phyloP scores from a whole-genome alignment of 2,113 vertebrate genomes.

The Mobula hypostoma region DNA sequence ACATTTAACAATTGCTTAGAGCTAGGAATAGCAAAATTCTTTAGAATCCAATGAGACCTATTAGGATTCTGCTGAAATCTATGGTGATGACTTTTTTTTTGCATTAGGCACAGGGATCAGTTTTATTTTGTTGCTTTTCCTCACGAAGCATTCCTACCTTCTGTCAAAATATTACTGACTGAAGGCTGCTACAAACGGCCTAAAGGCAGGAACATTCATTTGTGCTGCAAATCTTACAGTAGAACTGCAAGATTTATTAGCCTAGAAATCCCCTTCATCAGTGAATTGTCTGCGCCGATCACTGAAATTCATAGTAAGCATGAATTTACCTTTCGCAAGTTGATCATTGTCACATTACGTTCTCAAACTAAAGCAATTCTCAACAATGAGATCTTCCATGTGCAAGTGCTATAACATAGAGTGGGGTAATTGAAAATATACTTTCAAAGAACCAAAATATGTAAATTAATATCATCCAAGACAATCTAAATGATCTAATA shows the following conservation, averaged over 20 bases:
- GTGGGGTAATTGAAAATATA: too few relatives aligned
- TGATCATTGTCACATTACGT: too few relatives aligned
- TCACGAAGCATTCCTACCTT: background rate
- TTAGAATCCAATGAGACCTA: background rate
- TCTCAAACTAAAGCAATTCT: too few relatives aligned
- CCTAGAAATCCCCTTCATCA: too few relatives aligned
- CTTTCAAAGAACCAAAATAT: too few relatives aligned
- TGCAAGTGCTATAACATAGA: too few relatives aligned
- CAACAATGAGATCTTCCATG: too few relatives aligned
- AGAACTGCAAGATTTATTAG: background rate
- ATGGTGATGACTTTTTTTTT: background rate
- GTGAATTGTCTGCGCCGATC: too few relatives aligned
- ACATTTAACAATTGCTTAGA: background rate
- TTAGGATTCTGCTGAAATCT: background rate
- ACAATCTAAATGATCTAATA: too few relatives aligned
- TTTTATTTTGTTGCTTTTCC: background rate
- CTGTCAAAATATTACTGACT: background rate
- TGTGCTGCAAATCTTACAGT: background rate
- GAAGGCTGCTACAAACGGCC: conserved; percentile 2
- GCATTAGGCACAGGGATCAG: background rate
- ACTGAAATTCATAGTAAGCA: too few relatives aligned
- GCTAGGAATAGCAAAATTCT: background rate
- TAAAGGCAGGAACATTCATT: background rate
- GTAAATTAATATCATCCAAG: too few relatives aligned
- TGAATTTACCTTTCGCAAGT: too few relatives aligned